phyloP scores from a whole-genome alignment of 2,888 invertebrate species.

The Crepidodera aurea region DNA sequence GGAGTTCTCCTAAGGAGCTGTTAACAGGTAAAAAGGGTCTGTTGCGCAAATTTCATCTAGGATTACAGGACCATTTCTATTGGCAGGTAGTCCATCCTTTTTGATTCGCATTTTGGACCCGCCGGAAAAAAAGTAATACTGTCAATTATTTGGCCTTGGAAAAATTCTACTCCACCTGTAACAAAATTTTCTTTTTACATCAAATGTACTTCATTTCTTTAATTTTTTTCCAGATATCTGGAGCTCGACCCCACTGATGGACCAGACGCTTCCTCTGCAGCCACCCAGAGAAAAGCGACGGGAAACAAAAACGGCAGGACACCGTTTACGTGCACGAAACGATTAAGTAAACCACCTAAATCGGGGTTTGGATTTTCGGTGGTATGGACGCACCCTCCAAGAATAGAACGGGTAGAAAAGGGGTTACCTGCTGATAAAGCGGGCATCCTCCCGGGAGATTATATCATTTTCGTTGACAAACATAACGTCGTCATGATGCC shows the following conservation, averaged over 20 bases:
- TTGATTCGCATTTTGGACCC: too few relatives aligned
- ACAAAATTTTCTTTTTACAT: too few relatives aligned
- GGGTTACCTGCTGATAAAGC: constrained; percentile 84
- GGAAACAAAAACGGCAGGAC: constrained; percentile 71
- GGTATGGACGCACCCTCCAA: constrained; percentile 88
- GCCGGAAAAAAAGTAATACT: too few relatives aligned
- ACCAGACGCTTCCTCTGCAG: constrained; percentile 67
- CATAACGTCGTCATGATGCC: constrained; percentile 86
- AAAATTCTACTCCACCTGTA: too few relatives aligned
- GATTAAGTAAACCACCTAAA: constrained; percentile 61
- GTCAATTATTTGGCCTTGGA: too few relatives aligned
- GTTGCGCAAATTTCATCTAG: too few relatives aligned
- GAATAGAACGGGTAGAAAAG: constrained; percentile 84
- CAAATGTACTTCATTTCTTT: too few relatives aligned
- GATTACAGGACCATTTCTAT: too few relatives aligned
- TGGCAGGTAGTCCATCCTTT: too few relatives aligned
- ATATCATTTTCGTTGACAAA: constrained; percentile 87
- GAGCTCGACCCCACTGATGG: constrained; percentile 81
- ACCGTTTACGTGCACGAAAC: constrained; percentile 82
- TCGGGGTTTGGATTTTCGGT: constrained; percentile 85
- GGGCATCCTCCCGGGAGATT: constrained; percentile 84
- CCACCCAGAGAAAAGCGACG: constrained; percentile 64
- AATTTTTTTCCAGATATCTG: constrained; percentile 67
- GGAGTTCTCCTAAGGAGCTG: too few relatives aligned
- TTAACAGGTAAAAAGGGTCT: too few relatives aligned